These are phyloP conservation scores for Zoanthus gigantus DNA, from an alignment of 92 coral and sea anemone genomes.

Conservation along the genomic window DNA sequence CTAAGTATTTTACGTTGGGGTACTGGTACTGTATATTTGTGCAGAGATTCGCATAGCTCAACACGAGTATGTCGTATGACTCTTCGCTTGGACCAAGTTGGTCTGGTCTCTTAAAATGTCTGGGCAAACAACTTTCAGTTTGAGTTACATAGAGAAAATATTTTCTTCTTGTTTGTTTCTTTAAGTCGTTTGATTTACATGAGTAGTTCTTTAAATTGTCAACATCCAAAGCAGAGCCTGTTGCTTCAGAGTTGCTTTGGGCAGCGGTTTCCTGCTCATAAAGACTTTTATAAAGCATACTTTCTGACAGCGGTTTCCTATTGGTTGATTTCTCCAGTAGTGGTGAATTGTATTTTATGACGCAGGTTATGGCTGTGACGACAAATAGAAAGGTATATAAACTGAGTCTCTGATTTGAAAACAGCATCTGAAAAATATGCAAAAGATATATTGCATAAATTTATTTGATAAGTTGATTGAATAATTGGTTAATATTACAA, in stretches of 20 bases:
- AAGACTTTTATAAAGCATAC: neutral
- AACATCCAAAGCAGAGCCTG: neutral
- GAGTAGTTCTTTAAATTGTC: neutral
- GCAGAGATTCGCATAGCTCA: slow-evolving; percentile 53
- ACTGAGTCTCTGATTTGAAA: neutral
- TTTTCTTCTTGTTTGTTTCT: neutral
- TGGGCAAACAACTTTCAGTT: slow-evolving; percentile 62
- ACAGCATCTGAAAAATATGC: slow-evolving; percentile 8
- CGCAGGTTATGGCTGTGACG: neutral
- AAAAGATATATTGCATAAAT: neutral
- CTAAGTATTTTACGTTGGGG: slow-evolving; percentile 53
- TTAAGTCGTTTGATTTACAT: neutral
- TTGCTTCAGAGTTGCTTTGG: neutral
- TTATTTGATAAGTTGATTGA: neutral
- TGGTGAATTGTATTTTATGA: neutral
- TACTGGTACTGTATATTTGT: slow-evolving; percentile 1
- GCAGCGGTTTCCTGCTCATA: neutral
- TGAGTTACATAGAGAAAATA: slow-evolving; percentile 61
- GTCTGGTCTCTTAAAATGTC: slow-evolving; percentile 54
- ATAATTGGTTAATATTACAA: neutral
- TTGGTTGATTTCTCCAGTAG: neutral
- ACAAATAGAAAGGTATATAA: neutral
- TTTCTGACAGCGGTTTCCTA: neutral
- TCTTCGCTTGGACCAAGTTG: slow-evolving; percentile 49
- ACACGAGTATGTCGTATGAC: slow-evolving; percentile 48